Evolutionary conservation across 23 tunicate genomes (phyloP).

Genomic region (Styela plicata): DNA sequence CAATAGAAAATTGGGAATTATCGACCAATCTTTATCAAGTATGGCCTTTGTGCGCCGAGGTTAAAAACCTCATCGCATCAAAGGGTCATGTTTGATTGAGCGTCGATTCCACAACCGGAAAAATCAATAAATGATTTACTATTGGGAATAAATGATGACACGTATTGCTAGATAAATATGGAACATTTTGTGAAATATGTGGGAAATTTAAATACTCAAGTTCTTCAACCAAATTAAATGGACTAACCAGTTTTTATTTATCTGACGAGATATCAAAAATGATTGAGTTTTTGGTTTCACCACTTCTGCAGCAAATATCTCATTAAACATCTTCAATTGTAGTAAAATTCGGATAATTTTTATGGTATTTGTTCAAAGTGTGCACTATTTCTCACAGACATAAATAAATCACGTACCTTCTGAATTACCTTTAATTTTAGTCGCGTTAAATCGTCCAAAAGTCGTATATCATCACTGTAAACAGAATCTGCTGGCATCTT

Average conservation of each 20-base stretch:
- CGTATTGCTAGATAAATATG: neutral
- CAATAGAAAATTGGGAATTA: neutral
- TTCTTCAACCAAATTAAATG: no score
- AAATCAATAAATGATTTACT: neutral
- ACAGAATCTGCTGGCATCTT: conserved; percentile 84
- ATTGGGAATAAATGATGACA: neutral
- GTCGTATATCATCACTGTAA: conserved; percentile 74
- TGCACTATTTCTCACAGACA: no score
- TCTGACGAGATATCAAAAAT: no score
- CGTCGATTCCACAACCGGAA: neutral
- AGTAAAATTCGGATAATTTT: no score
- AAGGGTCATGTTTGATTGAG: neutral
- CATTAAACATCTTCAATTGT: no score
- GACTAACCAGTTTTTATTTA: no score
- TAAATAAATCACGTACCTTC: conserved; percentile 51
- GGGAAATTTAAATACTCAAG: no score
- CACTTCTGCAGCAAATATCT: no score
- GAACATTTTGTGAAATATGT: no score
- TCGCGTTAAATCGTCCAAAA: conserved; percentile 82
- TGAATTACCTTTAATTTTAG: conserved; percentile 69
- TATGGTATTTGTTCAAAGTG: no score
- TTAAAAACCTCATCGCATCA: neutral
- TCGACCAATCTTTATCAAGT: neutral
- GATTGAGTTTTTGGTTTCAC: no score
- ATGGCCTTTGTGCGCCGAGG: neutral